Base-by-base conservation (phyloP, 2,797 vertebrate genomes). In the Danionella dracula region DNA sequence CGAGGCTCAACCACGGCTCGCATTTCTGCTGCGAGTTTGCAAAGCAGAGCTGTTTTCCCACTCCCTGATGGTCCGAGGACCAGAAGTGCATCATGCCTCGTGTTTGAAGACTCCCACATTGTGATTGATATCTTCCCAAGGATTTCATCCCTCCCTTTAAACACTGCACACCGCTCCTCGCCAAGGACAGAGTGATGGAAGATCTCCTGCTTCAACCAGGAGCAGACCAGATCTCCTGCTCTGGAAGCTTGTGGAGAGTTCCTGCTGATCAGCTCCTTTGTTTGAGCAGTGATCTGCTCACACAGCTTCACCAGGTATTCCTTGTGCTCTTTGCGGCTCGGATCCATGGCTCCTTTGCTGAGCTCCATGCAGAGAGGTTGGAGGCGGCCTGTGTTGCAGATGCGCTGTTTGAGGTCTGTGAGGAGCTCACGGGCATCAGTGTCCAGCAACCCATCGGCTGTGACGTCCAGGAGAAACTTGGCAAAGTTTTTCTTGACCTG, bases 21-120 rank as follows among this genome's bases (percentile, higher is more conserved):
- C 46, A 85, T 77, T 50, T 82, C 81, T 66, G 87, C 82, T 0
- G 84, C 79, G 40, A 92, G 78, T 55, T 85, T 86, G 67, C 88
- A 91, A 68, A 92, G 78, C 48, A 94, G 44, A 0, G 90, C 72
- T 0, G 92, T 92, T 81, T 93, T 93, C 4, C 92, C 92, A 0
- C 88, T 83, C 23, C 90, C 93, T 0, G 86, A 78, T 0, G 76
- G 74, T 0, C 91, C 90, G 0, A 81, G 82, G 13, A 96, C 75
- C 8, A 91, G 81, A 21, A 94, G 49, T 0, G 88, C 86, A 1
- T 62, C 0, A 16, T 91, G 91, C 0, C 15, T 32, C 9, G 1
- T 4, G 1, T 62, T 2, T 0, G 82, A 79, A 0, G 80, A 79
- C 64, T 84, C 82, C 78, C 78, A 81, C 69, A 93, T 76, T 38